These are phyloP conservation scores for Limnephilus rhombicus DNA, from an alignment of 2,888 invertebrate species.

Conservation along the genomic window DNA sequence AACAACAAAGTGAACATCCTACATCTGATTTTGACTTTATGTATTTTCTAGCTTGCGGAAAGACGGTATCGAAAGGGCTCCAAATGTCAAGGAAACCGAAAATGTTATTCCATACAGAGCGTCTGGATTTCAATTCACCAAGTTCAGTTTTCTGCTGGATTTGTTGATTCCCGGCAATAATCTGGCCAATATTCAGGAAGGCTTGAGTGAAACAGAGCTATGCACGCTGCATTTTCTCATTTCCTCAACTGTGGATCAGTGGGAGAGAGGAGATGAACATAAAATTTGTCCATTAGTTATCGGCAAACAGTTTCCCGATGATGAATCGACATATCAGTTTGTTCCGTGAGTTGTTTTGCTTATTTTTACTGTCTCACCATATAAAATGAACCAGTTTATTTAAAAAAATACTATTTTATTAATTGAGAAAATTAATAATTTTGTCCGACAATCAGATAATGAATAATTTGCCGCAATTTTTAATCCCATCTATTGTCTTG, in stretches of 20 bases:
- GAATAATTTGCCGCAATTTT: background rate
- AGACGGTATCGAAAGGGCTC: conserved; percentile 79
- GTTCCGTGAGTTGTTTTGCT: conserved; percentile 34
- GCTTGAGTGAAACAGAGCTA: conserved; percentile 73
- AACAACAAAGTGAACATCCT: background rate
- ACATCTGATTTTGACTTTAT: background rate
- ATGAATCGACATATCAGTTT: conserved; percentile 2
- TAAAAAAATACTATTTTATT: background rate
- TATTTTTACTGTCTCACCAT: background rate
- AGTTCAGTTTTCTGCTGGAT: conserved; percentile 79
- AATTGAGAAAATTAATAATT: no score
- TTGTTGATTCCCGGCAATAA: conserved; percentile 75
- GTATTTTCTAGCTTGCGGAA: conserved; percentile 76
- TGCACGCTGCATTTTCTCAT: conserved; percentile 73
- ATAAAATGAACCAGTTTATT: background rate
- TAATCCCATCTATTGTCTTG: background rate
- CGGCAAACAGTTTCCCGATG: conserved; percentile 51
- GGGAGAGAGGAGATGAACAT: conserved; percentile 80
- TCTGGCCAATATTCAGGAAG: conserved; percentile 64
- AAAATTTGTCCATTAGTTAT: conserved; percentile 75
- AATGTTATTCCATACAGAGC: conserved; percentile 79
- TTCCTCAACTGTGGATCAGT: conserved; percentile 78
- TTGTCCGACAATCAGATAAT: no score
- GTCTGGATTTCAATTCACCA: conserved; percentile 79
- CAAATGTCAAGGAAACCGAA: conserved; percentile 73